Evolutionary conservation across 2,113 vertebrate genomes (phyloP).

Genomic region (Pica pica): DNA sequence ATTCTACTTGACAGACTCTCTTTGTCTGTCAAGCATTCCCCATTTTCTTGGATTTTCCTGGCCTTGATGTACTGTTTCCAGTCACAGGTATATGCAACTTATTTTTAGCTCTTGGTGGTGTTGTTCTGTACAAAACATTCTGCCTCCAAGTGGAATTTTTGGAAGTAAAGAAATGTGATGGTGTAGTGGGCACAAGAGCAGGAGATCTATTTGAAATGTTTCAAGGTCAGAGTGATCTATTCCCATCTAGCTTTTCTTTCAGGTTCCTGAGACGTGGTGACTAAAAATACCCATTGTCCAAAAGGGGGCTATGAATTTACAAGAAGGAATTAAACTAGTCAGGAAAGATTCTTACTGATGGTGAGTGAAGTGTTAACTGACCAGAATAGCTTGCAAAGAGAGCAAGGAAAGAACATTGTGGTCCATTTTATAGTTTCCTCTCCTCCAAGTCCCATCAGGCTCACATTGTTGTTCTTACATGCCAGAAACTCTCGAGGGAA

Average conservation of each 20-base stretch:
- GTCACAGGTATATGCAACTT: not conserved
- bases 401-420: not conserved
- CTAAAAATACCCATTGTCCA: not conserved
- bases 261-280: not conserved
- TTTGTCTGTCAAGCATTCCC: not conserved
- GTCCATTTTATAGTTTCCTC: not conserved
- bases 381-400: not conserved
- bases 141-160: not conserved
- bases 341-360: not conserved
- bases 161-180: not conserved
- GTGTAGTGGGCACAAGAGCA: not conserved
- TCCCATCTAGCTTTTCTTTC: not conserved
- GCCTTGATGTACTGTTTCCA: not conserved
- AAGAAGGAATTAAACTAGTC: not conserved
- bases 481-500: not conserved
- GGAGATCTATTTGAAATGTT: not conserved
- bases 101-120: not conserved
- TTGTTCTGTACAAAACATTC: not conserved
- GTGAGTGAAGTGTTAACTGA: not conserved
- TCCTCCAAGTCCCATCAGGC: not conserved
- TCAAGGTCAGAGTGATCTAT: not conserved
- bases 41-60: slow-evolving; percentile 13
- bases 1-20: not conserved
- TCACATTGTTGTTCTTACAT: not conserved
- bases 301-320: not conserved